Evolutionary conservation across 2,888 invertebrate species (phyloP).

Genomic region (Amphimallon solstitiale): DNA sequence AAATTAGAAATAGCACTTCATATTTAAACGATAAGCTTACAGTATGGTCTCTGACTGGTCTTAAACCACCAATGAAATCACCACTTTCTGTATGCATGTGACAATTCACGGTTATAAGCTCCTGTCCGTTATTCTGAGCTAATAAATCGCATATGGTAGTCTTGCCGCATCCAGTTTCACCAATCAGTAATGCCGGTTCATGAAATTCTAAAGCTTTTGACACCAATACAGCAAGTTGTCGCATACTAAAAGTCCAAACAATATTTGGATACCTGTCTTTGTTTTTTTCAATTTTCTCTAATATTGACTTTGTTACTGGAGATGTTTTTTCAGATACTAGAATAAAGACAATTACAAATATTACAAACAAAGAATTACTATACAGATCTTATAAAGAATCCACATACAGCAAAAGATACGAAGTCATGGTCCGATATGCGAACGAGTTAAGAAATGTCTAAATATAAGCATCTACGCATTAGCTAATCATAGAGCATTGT

Average conservation of each 20-base stretch:
- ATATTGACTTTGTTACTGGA: conserved; percentile 76
- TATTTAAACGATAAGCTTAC: not conserved
- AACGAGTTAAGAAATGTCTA: too few relatives aligned
- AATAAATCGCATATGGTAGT: conserved; percentile 94
- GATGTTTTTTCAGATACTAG: conserved; percentile 74
- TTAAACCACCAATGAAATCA: conserved; percentile 94
- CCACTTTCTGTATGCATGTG: conserved; percentile 99
- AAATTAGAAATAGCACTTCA: not conserved
- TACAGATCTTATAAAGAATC: too few relatives aligned
- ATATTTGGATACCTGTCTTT: conserved; percentile 77
- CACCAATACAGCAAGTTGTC: conserved; percentile 79
- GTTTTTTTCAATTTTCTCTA: conserved; percentile 71
- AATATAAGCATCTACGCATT: too few relatives aligned
- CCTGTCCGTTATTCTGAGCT: conserved; percentile 73
- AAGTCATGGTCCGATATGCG: too few relatives aligned
- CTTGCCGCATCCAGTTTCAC: conserved; percentile 98
- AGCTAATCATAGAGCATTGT: too few relatives aligned
- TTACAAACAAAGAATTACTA: too few relatives aligned
- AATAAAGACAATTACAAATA: conserved; percentile 41
- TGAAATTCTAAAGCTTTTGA: conserved; percentile 88
- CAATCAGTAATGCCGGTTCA: conserved; percentile 95
- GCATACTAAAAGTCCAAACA: conserved; percentile 95
- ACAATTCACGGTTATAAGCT: conserved; percentile 89
- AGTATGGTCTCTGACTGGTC: conserved; percentile 80
- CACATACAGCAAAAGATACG: too few relatives aligned